Conservation (phyloP, 2,797 vertebrate species). For the Microctenopoma stevenorrisi region DNA sequence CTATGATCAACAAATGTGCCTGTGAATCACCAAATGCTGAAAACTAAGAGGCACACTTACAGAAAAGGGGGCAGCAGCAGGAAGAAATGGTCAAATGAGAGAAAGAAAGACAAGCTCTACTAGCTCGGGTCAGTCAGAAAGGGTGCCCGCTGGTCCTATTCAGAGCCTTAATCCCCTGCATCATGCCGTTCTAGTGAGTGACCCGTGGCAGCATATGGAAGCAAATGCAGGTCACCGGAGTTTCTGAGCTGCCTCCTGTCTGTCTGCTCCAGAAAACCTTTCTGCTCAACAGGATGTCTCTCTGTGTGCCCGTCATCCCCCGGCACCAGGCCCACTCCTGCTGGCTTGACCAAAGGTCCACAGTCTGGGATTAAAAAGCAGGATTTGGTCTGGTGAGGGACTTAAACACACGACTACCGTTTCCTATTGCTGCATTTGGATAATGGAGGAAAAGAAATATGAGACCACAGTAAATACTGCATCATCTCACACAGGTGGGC, state of each 20-base stretch:
- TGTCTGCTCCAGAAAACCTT: conserved; percentile 73
- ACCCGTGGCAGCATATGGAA: conserved; percentile 74
- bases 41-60: conserved; percentile 3
- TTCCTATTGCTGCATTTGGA: conserved; percentile 11
- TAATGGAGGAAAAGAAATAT: conserved; percentile 1
- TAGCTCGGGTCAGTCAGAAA: conserved; percentile 46
- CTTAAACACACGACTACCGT: conserved; percentile 54
- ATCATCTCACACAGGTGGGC: conserved; percentile 49
- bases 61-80: neutral
- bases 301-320: conserved; percentile 50
- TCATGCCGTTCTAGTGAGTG: conserved; percentile 53
- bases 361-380: conserved; percentile 72
- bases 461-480: conserved; percentile 36
- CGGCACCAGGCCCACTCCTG: conserved; percentile 70
- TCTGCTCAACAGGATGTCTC: conserved; percentile 50
- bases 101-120: conserved; percentile 20
- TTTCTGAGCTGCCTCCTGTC: conserved; percentile 67
- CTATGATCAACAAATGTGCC: conserved; percentile 25
- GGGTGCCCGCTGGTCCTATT: conserved; percentile 55
- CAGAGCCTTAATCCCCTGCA: conserved; percentile 68
- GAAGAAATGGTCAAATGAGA: neutral
- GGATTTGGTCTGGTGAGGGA: conserved; percentile 73
- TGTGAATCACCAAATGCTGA: conserved; percentile 36
- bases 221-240: conserved; percentile 78
- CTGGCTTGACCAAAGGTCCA: conserved; percentile 72